These are phyloP conservation scores for Tursiops truncatus DNA, from an alignment of 2,113 vertebrate genomes.

Conservation along the genomic window DNA sequence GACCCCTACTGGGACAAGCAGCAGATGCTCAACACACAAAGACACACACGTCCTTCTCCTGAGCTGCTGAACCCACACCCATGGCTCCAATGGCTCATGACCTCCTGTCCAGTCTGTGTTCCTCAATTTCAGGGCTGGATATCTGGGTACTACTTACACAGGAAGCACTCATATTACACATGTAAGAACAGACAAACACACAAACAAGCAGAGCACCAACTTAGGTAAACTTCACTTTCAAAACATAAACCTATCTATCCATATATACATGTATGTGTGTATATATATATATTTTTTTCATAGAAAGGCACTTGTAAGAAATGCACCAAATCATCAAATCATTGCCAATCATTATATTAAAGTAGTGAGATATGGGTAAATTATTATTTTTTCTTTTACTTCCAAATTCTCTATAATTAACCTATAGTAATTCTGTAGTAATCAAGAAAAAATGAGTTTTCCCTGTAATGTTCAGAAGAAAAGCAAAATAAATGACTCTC, in stretches of 20 bases:
- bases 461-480: background rate
- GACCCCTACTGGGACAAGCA: fast-evolving
- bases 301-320: background rate
- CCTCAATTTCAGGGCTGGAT: background rate
- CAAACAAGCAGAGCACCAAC: background rate
- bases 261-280: background rate
- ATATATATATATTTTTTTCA: background rate
- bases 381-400: background rate
- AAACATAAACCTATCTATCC: background rate
- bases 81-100: fast-evolving
- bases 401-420: background rate
- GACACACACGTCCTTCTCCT: background rate
- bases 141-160: fast-evolving
- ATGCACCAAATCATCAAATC: background rate
- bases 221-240: background rate
- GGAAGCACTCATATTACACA: fast-evolving
- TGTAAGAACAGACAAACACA: background rate
- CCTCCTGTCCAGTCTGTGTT: background rate
- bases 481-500: too few relatives aligned
- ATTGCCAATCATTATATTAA: background rate
- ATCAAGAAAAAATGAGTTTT: background rate
- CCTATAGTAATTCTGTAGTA: background rate
- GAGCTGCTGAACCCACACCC: fast-evolving
- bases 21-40: fast-evolving
- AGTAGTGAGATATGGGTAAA: background rate